Conservation (phyloP, 2,888 invertebrate species). For the Drosophila infuscata region DNA sequence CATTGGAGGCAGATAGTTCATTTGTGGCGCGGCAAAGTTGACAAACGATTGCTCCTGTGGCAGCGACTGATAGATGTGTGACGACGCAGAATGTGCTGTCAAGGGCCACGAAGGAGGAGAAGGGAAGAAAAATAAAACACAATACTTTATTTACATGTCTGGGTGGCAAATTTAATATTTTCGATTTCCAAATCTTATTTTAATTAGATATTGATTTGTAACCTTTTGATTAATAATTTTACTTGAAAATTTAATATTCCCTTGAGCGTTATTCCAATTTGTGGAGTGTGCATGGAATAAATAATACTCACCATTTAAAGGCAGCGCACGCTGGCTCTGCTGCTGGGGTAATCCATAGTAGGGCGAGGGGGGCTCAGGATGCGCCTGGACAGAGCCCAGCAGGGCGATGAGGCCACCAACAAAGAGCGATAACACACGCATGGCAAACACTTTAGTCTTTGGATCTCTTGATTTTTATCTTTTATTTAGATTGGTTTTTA, state of each 20-base stretch:
- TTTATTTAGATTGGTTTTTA: not conserved
- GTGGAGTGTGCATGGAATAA: not conserved
- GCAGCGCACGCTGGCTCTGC: constrained; percentile 85
- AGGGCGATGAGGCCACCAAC: constrained; percentile 78
- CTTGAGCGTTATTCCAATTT: not conserved
- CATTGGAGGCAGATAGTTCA: constrained; percentile 65
- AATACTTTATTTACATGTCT: not conserved
- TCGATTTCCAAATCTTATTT: not conserved
- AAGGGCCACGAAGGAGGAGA: no score
- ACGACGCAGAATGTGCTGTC: constrained; percentile 61
- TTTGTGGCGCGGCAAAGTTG: constrained; percentile 63
- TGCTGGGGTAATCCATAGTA: constrained; percentile 82
- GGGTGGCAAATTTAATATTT: not conserved
- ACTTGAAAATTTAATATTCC: not conserved
- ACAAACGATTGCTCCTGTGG: constrained; percentile 72
- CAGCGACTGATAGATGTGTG: constrained; percentile 77
- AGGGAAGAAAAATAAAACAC: not conserved
- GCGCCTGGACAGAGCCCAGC: constrained; percentile 77
- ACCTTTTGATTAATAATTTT: not conserved
- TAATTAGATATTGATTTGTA: not conserved
- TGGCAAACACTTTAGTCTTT: constrained; percentile 64
- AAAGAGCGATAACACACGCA: constrained; percentile 82
- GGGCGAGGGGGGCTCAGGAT: constrained; percentile 83
- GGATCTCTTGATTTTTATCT: constrained; percentile 18
- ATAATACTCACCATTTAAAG: constrained; percentile 83